Percentiles rank a stretch among this genome's conserved stretches.
phyloP scores from a whole-genome alignment of 2,888 invertebrate species.

The Drosophila mayaguana region DNA sequence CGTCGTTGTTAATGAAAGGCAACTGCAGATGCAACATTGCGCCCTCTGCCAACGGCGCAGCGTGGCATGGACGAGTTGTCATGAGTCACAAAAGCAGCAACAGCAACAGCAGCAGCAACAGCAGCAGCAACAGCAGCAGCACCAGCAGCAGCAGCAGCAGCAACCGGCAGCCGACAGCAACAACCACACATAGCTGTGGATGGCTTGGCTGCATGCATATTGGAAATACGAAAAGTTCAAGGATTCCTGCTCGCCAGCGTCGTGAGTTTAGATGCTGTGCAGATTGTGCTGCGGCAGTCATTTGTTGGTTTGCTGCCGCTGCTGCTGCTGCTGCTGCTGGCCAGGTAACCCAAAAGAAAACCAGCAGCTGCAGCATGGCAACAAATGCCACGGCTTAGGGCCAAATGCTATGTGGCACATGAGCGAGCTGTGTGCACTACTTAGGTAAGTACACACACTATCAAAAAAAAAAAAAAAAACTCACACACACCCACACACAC shows the following conservation, averaged over 20 bases:
- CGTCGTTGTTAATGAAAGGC: conserved; percentile 74
- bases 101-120: conserved; percentile 18
- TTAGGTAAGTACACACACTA: conserved; percentile 30
- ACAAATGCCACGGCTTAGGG: conserved; percentile 60
- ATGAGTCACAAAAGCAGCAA: conserved; percentile 41
- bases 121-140: too few relatives aligned
- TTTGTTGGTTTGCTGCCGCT: conserved; percentile 41
- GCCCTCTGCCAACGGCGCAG: conserved; percentile 37
- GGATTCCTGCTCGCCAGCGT: conserved; percentile 56
- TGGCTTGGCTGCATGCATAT: conserved; percentile 69
- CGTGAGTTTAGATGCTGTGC: conserved; percentile 63
- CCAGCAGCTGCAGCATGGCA: conserved; percentile 22
- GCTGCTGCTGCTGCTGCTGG: conserved; percentile 43
- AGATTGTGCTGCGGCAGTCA: conserved; percentile 56
- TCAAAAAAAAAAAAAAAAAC: background rate
- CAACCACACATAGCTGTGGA: conserved; percentile 29
- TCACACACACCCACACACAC: background rate
- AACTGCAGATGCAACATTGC: conserved; percentile 59
- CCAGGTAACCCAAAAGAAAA: conserved; percentile 64
- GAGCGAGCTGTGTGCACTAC: conserved; percentile 50
- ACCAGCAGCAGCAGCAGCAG: conserved; percentile 3
- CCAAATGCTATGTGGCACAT: conserved; percentile 57
- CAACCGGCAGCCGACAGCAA: background rate
- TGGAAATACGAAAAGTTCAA: conserved; percentile 79
- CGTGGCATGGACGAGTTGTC: conserved; percentile 44